Conservation (phyloP, 1,140 invertebrate species). For the Lordiphosa stackelbergi region DNA sequence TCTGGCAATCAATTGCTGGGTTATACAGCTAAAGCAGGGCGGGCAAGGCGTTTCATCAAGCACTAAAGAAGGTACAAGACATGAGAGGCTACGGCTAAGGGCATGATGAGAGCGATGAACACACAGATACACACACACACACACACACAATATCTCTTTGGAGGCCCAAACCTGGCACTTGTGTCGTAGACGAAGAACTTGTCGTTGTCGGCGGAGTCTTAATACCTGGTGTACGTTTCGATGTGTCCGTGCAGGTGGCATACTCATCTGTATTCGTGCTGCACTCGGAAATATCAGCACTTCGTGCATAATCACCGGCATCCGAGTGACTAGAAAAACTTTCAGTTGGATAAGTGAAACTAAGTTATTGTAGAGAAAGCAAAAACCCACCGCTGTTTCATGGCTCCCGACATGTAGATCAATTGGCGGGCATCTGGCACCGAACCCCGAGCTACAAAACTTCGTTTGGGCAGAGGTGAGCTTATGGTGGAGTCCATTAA, state of each 20-base stretch:
- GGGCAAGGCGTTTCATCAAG: conserved; percentile 63
- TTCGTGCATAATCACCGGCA: conserved; percentile 77
- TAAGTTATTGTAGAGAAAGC: not conserved
- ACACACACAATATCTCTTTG: conserved; percentile 29
- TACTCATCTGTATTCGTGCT: conserved; percentile 93
- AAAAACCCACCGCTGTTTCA: conserved; percentile 50
- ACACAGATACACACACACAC: conserved; percentile 25
- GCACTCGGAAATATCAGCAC: conserved; percentile 88
- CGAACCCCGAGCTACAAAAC: conserved; percentile 42
- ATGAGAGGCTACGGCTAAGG: not conserved
- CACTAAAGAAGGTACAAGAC: conserved; percentile 71
- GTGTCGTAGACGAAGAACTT: conserved; percentile 76
- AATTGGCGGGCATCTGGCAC: conserved; percentile 55
- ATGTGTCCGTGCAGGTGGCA: conserved; percentile 86
- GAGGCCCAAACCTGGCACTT: conserved; percentile 77
- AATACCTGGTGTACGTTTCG: conserved; percentile 82
- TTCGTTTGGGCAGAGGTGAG: conserved; percentile 53
- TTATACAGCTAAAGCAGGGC: conserved; percentile 59
- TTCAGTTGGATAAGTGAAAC: not conserved
- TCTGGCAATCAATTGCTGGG: not conserved
- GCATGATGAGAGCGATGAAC: conserved; percentile 20
- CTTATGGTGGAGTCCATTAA: conserved; percentile 18
- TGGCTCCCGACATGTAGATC: conserved; percentile 40
- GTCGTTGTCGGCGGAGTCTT: conserved; percentile 76
- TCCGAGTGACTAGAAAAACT: conserved; percentile 46